Evolutionary conservation across 2,113 vertebrate species (phyloP).

Genomic region (Tragelaphus strepsiceros): DNA sequence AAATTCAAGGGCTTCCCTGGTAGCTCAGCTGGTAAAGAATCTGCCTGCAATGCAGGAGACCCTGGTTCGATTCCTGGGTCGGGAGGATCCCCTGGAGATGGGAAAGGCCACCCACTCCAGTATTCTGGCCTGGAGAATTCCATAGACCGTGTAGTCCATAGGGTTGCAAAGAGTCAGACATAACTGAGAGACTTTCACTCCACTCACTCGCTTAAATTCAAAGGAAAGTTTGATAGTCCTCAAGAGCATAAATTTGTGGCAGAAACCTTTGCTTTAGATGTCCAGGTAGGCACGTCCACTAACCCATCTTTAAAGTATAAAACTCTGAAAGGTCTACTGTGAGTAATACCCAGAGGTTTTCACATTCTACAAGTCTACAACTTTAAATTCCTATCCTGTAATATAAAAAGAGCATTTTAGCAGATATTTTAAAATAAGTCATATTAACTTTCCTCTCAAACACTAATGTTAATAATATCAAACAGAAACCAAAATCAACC

Average conservation of each 20-base stretch:
- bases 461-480: background rate
- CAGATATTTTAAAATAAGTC: background rate
- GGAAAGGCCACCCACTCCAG: background rate
- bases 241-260: background rate
- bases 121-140: background rate
- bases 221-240: background rate
- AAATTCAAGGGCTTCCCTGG: background rate
- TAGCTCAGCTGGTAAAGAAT: background rate
- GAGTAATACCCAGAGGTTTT: background rate
- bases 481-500: background rate
- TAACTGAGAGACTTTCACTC: background rate
- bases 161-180: background rate
- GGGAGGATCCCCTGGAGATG: background rate
- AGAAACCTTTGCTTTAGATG: background rate
- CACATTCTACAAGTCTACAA: background rate
- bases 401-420: conserved; percentile 2
- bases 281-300: background rate
- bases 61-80: rapidly evolving
- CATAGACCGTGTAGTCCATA: background rate
- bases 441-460: background rate
- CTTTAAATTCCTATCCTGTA: background rate
- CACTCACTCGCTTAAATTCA: too few relatives aligned
- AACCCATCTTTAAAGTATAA: background rate
- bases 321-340: background rate
- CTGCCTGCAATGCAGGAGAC: background rate